These are phyloP conservation scores for Oriolus oriolus DNA, from an alignment of 2,113 vertebrate genomes.

Conservation along the genomic window DNA sequence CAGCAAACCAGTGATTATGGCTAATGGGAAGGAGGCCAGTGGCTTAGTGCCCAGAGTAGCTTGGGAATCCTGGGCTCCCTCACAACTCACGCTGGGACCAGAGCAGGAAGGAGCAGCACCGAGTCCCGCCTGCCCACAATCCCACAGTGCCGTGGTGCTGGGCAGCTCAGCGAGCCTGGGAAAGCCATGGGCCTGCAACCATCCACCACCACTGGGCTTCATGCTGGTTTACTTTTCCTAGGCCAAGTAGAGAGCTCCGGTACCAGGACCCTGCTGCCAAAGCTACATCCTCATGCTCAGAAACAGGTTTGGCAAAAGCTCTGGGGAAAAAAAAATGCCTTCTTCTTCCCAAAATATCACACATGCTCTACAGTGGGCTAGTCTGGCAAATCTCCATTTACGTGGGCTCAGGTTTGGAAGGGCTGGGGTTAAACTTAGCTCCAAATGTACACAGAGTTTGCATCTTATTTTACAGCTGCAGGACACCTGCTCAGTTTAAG, in stretches of 20 bases:
- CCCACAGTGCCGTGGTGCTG: rapidly evolving
- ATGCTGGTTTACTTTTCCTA: not conserved
- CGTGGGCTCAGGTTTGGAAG: not conserved
- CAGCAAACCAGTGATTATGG: constrained; percentile 42
- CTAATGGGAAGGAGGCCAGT: constrained; percentile 33
- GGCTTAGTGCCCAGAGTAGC: constrained; percentile 17
- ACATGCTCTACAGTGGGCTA: not conserved
- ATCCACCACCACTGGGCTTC: not conserved
- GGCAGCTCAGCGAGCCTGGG: not conserved
- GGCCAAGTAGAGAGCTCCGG: rapidly evolving
- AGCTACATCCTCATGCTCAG: not conserved
- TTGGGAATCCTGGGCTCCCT: constrained; percentile 22
- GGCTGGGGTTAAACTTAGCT: not conserved
- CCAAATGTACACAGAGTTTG: not conserved
- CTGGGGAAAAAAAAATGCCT: not conserved
- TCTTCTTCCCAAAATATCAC: not conserved
- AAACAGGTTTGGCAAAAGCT: not conserved
- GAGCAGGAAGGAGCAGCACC: not conserved
- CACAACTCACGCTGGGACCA: not conserved
- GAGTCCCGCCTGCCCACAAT: not conserved
- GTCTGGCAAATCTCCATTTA: not conserved
- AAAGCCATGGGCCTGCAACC: not conserved
- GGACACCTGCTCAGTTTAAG: not conserved
- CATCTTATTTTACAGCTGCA: not conserved
- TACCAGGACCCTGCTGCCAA: not conserved